Conservation (phyloP, 2,888 invertebrate genomes). For the Automeris io region DNA sequence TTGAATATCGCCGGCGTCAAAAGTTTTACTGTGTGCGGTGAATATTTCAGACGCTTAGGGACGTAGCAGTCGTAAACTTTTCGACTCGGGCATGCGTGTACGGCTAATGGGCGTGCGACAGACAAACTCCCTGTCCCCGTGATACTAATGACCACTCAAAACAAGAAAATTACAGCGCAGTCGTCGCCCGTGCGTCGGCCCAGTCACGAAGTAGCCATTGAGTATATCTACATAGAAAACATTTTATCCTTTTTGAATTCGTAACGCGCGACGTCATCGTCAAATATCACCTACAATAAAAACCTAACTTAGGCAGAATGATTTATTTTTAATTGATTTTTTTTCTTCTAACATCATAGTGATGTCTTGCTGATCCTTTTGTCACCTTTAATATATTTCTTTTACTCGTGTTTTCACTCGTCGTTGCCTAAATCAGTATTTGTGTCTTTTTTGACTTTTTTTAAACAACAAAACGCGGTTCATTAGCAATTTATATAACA, state of each 20-base stretch:
- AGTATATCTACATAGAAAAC: conserved; percentile 26
- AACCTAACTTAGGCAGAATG: neutral
- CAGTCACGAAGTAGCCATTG: conserved; percentile 57
- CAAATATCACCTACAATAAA: too few species aligned
- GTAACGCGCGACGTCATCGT: conserved; percentile 25
- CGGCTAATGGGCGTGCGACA: conserved; percentile 60
- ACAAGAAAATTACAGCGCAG: conserved; percentile 61
- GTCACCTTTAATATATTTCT: too few species aligned
- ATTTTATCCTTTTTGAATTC: conserved; percentile 31
- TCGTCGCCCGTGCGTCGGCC: conserved; percentile 48
- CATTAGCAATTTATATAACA: too few species aligned
- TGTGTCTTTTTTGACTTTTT: too few species aligned
- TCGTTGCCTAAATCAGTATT: too few species aligned
- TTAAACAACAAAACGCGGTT: too few species aligned
- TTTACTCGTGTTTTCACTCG: too few species aligned
- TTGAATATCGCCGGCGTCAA: conserved; percentile 13
- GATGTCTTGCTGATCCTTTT: too few species aligned
- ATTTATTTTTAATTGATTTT: neutral
- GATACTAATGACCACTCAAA: conserved; percentile 71
- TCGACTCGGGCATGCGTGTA: conserved; percentile 41
- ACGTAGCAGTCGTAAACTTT: conserved; percentile 14
- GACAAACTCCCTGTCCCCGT: conserved; percentile 54
- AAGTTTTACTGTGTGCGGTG: conserved; percentile 9
- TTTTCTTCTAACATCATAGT: too few species aligned
- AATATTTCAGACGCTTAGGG: conserved; percentile 14